Conservation (phyloP, 2,113 vertebrate species). For the Cyanoderma ruficeps region DNA sequence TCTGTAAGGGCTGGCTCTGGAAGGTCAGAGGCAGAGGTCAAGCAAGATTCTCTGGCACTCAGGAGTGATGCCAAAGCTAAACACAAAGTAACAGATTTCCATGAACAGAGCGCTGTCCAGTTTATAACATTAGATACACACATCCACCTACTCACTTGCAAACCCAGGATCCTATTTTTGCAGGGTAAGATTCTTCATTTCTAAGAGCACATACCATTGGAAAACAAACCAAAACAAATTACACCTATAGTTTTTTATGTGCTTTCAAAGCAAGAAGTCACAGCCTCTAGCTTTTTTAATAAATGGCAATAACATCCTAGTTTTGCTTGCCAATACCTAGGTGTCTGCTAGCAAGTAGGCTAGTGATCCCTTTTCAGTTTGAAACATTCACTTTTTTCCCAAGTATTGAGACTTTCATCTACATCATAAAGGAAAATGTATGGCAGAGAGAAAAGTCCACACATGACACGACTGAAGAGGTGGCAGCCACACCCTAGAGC, state of each 20-base stretch:
- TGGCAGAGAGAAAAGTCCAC: not conserved
- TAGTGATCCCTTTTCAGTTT: not conserved
- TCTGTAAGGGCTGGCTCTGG: conserved; percentile 63
- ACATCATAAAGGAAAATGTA: not conserved
- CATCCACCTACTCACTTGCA: not conserved
- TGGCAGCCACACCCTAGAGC: not conserved
- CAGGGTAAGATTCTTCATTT: not conserved
- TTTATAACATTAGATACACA: not conserved
- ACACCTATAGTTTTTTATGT: not conserved
- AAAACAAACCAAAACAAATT: not conserved
- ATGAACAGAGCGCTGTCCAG: not conserved
- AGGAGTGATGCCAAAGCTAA: not conserved
- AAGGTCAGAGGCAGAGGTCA: conserved; percentile 64
- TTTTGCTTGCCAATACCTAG: not conserved
- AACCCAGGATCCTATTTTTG: not conserved
- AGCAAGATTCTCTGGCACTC: conserved; percentile 49
- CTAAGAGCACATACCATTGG: not conserved
- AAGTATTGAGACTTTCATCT: not conserved
- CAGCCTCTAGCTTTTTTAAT: not conserved
- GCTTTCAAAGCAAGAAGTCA: not conserved
- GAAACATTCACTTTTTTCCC: not conserved
- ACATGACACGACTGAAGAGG: rapidly evolving
- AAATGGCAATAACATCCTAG: not conserved
- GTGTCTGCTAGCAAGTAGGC: not conserved
- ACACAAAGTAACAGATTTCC: not conserved